These are phyloP conservation scores for Xestia xanthographa DNA, from an alignment of 2,888 invertebrate species.

Conservation along the genomic window DNA sequence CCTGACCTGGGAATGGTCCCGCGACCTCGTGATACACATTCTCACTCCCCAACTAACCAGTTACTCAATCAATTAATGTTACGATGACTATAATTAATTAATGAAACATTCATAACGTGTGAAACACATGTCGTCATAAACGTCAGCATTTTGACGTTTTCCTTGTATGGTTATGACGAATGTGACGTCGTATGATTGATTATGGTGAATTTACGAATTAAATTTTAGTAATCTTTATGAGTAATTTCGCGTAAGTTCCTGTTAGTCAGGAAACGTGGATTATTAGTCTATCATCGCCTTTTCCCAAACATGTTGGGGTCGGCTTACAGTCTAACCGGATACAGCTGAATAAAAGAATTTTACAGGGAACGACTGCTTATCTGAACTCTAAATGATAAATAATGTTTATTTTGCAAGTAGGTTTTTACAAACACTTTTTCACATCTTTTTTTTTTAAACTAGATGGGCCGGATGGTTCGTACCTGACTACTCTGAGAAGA, in stretches of 20 bases:
- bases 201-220: background rate
- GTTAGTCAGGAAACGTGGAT: background rate
- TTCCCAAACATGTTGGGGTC: background rate
- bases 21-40: background rate
- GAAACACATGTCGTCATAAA: background rate
- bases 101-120: slow-evolving; percentile 7
- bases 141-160: background rate
- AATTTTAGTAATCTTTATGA: background rate
- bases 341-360: background rate
- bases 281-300: background rate
- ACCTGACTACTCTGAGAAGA: too few relatives aligned
- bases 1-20: background rate
- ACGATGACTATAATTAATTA: background rate
- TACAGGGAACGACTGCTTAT: background rate
- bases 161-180: slow-evolving; percentile 4
- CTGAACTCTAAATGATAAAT: background rate
- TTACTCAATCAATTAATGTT: background rate
- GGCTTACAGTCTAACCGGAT: background rate
- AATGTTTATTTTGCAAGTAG: too few relatives aligned
- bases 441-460: too few relatives aligned
- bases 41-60: background rate
- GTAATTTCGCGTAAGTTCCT: background rate
- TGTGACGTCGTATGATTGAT: background rate
- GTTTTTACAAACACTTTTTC: too few relatives aligned
- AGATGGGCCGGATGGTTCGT: too few relatives aligned